phyloP scores from a whole-genome alignment of 2,113 vertebrate species.

The Petrocephalus zakoni region DNA sequence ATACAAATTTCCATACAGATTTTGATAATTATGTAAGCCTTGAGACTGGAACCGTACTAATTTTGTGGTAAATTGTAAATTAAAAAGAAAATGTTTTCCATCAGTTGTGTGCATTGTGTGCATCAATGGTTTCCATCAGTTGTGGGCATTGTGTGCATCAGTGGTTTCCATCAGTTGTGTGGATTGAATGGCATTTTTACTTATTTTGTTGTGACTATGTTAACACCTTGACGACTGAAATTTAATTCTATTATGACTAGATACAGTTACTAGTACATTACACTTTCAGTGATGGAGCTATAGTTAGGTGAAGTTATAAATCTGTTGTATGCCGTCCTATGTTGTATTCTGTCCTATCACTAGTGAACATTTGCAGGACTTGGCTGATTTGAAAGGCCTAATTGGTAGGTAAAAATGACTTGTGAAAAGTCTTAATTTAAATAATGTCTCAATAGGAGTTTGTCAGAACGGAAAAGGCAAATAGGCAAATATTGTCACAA shows the following conservation, averaged over 20 bases:
- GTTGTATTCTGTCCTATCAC: too few species aligned
- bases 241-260: too few species aligned
- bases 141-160: too few species aligned
- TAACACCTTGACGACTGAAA: too few species aligned
- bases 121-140: too few species aligned
- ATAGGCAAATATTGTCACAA: neutral
- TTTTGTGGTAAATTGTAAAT: conserved; percentile 68
- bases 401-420: neutral
- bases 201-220: neutral
- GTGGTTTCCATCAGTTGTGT: too few species aligned
- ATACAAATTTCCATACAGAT: conserved; percentile 58
- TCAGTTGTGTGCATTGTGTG: conserved; percentile 32
- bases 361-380: neutral
- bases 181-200: neutral
- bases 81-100: conserved; percentile 58
- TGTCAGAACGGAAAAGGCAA: conserved; percentile 71
- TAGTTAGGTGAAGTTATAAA: neutral
- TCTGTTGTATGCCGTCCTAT: too few species aligned
- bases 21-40: conserved; percentile 66
- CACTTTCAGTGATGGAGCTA: neutral
- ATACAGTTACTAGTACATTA: neutral
- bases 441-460: conserved; percentile 63
- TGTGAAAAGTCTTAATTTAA: neutral
- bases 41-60: conserved; percentile 60
- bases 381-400: neutral